Base-by-base conservation (phyloP, 2,113 vertebrate species). In the Microtus richardsoni region DNA sequence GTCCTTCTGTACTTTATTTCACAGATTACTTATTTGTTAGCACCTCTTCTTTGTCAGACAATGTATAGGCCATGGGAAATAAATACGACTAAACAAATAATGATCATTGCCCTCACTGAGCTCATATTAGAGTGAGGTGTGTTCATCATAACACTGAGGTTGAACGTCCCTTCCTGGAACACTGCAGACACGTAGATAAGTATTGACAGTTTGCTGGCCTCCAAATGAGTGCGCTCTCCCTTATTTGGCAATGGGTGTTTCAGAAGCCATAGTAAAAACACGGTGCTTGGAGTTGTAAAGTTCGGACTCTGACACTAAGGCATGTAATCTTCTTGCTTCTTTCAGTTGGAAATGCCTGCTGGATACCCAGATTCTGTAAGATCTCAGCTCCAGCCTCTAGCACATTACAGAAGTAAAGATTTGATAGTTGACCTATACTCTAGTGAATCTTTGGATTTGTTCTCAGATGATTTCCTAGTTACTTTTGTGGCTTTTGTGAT, bases 371-470 rank as follows among this genome's bases (percentile, higher is more conserved):
- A 87, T 39, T 19, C 21, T 78, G n/a, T 91, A 91, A 93, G 91
- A 71, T 80, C 93, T 94, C 66, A 77, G n/a, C 79, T 94, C 39
- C 39, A 80, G 33, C 28, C 33, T 68, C 75, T 96, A 58, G 41
- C 14, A 3, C 16, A 22, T 93, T 91, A 93, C 71, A 16, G 33
- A 91, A 83, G 54, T 94, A 94, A 95, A 97, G 89, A 91, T 96
- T 89, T 83, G 60, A 88, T 78, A 41, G 73, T 89, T 91, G 36
- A 19, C 60, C 36, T 8, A 92, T 41, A 93, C 36, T 22, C 39
- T 52, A 82, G 77, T 71, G 54, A 91, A 82, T 89, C 41, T 82
- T 94, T 68, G 75, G 22, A 84, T 52, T 93, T 94, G 54, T 87
- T 95, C 70, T 91, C 62, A 78, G 41, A 49, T 91, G 49, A 89